A percentile compares a stretch with the other conserved stretches of the same genome.
Evolutionary conservation across 2,888 invertebrate species (phyloP).

Genomic region (Meghimatium bilineatum): DNA sequence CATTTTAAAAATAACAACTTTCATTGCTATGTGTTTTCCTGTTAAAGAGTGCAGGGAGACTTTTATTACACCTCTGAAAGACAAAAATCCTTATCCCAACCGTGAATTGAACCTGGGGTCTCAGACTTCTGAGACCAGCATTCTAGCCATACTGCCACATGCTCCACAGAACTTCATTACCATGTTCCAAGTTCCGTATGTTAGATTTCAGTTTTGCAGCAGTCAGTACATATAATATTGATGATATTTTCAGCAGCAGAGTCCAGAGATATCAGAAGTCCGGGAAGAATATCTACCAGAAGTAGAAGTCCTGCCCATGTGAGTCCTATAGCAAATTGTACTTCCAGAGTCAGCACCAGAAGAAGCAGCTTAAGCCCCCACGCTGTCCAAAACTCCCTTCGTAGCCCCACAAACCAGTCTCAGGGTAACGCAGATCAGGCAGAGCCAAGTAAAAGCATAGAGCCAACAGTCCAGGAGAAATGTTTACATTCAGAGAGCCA

Average conservation of each 20-base stretch:
- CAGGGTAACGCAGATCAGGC: conserved; percentile 17
- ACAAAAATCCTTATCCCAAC: too few species aligned
- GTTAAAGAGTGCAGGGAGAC: too few species aligned
- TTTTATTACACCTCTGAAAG: too few species aligned
- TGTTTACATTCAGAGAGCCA: not conserved
- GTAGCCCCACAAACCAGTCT: not conserved
- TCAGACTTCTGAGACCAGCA: too few species aligned
- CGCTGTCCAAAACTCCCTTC: not conserved
- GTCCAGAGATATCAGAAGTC: conserved; percentile 31
- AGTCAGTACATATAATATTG: too few species aligned
- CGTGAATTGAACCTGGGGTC: too few species aligned
- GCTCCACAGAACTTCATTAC: too few species aligned
- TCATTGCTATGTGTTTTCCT: too few species aligned
- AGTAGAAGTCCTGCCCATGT: conserved; percentile 25
- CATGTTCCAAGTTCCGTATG: too few species aligned
- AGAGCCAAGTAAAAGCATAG: conserved; percentile 5
- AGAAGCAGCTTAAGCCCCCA: conserved; percentile 42
- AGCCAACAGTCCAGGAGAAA: not conserved
- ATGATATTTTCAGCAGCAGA: conserved; percentile 10
- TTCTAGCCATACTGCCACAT: too few species aligned
- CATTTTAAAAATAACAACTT: too few species aligned
- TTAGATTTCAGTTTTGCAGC: too few species aligned
- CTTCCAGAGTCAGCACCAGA: conserved; percentile 40
- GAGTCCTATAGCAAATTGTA: not conserved
- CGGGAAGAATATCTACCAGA: conserved; percentile 9